Evolutionary conservation across 2,888 invertebrate species (phyloP), one percentile per base, ranked within the genome.

Genomic region (Drosophila tripunctata): DNA sequence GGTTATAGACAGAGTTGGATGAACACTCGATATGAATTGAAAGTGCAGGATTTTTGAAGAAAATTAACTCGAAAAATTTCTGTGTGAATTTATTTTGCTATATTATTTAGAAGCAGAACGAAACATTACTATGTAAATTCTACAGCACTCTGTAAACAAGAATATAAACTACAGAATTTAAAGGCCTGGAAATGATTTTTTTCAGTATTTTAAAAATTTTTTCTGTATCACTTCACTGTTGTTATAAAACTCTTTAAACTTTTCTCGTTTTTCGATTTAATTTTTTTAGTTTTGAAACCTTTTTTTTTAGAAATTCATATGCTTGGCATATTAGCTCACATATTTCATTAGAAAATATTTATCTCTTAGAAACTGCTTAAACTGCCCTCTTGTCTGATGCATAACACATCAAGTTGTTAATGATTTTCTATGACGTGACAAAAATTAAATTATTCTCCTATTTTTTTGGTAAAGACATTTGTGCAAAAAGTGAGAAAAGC

Each of bases 371-470:
- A 35, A 54, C 24, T 54, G 3, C 17, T 33, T 27, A 36, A 47
- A 10, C 56, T 40, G 12, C 10, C 22, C 50, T 31, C 30, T n/a
- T n/a, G 56, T 30, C 30, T 19, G 38, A 2, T 10, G 5, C 43
- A 31, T 33, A 47, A 33, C 21, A 33, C 21, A n/a, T 40, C 1
- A 22, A 40, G 36, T 61, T 47, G 54, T 67, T 61, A 45, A 67
- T 60, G 43, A 50, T 50, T 66, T 65, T 47, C 27, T 44, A 40
- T 48, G 54, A 68, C 61, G 57, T 65, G 65, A 63, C 56, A 72
- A 21, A 57, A 41, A 57, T 50, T 43, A 44, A 54, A 40, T 58
- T 55, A 30, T 7, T 19, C 35, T 4, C 6, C 17, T 27, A 6
- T 40, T 40, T 5, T 17, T 52, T 44, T 12, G 41, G 24, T 38